phyloP scores from a whole-genome alignment of 2,888 invertebrate genomes.

The Patella pellucida region DNA sequence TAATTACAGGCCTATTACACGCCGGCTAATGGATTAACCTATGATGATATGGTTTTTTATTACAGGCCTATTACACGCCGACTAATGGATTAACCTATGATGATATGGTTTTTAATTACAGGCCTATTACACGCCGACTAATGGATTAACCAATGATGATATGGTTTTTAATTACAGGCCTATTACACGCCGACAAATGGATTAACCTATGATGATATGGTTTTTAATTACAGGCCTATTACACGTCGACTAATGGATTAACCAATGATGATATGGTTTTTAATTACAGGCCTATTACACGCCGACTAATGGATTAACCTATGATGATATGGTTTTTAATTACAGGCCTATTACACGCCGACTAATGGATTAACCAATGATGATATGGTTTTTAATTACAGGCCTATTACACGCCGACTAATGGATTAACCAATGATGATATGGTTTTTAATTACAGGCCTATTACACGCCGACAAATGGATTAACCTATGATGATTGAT shows the following conservation, averaged over 20 bases:
- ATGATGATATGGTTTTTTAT: too few species aligned
- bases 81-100: too few species aligned
- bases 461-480: too few species aligned
- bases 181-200: too few species aligned
- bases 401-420: background rate
- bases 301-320: too few species aligned
- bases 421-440: constrained; percentile 5
- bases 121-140: background rate
- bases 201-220: too few species aligned
- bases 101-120: background rate
- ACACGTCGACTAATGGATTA: background rate
- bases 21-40: too few species aligned
- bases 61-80: background rate
- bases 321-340: too few species aligned
- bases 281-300: background rate
- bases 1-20: background rate
- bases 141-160: constrained; percentile 5
- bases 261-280: background rate
- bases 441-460: background rate
- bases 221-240: background rate
- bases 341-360: too few species aligned
- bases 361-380: too few species aligned
- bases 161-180: background rate
- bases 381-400: background rate
- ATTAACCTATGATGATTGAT: too few species aligned